phyloP scores from a whole-genome alignment of 2,113 vertebrate genomes.

The Xenopus borealis region DNA sequence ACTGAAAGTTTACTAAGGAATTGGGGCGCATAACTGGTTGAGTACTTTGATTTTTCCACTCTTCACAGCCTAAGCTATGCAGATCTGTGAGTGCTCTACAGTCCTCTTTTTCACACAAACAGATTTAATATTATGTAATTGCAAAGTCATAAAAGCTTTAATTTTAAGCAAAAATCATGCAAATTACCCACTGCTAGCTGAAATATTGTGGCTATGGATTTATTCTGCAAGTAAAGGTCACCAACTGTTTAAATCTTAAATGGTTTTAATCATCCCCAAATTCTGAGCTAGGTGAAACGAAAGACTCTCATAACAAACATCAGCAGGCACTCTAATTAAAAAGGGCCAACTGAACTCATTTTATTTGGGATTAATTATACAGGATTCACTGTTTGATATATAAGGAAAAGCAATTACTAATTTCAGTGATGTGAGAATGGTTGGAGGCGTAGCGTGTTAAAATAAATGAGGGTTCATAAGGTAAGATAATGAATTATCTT shows the following conservation, averaged over 20 bases:
- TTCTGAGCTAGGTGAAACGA: slow-evolving; percentile 70
- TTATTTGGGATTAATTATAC: slow-evolving; percentile 94
- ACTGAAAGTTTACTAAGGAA: too few species aligned
- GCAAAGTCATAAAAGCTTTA: slow-evolving; percentile 66
- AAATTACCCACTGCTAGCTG: slow-evolving; percentile 66
- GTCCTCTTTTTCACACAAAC: slow-evolving; percentile 15
- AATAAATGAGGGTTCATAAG: slow-evolving; percentile 80
- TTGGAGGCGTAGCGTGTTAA: slow-evolving; percentile 88
- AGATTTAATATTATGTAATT: slow-evolving; percentile 50
- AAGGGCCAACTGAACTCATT: slow-evolving; percentile 87
- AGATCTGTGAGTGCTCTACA: background rate
- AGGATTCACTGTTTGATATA: slow-evolving; percentile 86
- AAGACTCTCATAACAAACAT: slow-evolving; percentile 76
- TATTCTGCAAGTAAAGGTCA: slow-evolving; percentile 76
- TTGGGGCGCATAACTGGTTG: too few species aligned
- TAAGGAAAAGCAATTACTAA: slow-evolving; percentile 93
- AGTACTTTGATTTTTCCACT: too few species aligned
- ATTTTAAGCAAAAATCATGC: slow-evolving; percentile 58
- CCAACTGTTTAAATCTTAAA: slow-evolving; percentile 77
- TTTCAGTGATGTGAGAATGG: slow-evolving; percentile 88
- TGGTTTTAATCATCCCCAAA: slow-evolving; percentile 75
- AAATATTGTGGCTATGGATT: slow-evolving; percentile 75
- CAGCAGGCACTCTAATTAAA: slow-evolving; percentile 90
- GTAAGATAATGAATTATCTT: slow-evolving; percentile 73
- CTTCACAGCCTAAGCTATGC: too few species aligned